Evolutionary conservation across 2,888 invertebrate genomes (phyloP).

Genomic region (Digitonthophagus gazella): DNA sequence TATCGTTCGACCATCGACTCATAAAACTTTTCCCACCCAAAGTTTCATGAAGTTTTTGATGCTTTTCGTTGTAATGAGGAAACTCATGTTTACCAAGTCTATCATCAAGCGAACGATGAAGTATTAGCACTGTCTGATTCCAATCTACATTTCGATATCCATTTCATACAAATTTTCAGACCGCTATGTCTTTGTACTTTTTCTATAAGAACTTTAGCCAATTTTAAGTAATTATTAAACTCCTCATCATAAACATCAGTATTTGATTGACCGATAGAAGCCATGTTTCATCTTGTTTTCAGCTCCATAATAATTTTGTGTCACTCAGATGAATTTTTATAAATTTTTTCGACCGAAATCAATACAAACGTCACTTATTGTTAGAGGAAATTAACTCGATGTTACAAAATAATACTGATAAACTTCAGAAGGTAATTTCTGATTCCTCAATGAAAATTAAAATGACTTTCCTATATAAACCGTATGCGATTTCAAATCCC

Average conservation of each 20-base stretch:
- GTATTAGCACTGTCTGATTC: slow-evolving; percentile 49
- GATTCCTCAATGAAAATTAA: no score
- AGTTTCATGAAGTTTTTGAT: slow-evolving; percentile 26
- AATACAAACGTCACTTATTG: no score
- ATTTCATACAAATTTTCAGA: slow-evolving; percentile 49
- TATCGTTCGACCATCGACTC: slow-evolving; percentile 56
- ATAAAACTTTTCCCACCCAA: slow-evolving; percentile 38
- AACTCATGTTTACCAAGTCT: slow-evolving; percentile 31
- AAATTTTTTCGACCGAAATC: no score
- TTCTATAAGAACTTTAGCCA: slow-evolving; percentile 51
- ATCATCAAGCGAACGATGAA: slow-evolving; percentile 42
- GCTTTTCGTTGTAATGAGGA: slow-evolving; percentile 39
- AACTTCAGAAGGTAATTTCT: no score
- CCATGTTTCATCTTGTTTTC: slow-evolving; percentile 15
- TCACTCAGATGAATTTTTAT: no score
- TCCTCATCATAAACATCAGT: slow-evolving; percentile 54
- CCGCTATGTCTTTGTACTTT: slow-evolving; percentile 48
- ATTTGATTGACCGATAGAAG: slow-evolving; percentile 12
- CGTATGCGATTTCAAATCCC: no score
- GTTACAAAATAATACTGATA: no score
- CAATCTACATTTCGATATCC: slow-evolving; percentile 51
- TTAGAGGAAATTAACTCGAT: no score
- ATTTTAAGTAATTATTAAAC: slow-evolving; percentile 52
- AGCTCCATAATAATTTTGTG: slow-evolving; percentile 7
- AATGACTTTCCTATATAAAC: no score